Evolutionary conservation across 2,797 vertebrate genomes (phyloP), one percentile per base, ranked within the genome.

Genomic region (Mormyrus hasselquistii): DNA sequence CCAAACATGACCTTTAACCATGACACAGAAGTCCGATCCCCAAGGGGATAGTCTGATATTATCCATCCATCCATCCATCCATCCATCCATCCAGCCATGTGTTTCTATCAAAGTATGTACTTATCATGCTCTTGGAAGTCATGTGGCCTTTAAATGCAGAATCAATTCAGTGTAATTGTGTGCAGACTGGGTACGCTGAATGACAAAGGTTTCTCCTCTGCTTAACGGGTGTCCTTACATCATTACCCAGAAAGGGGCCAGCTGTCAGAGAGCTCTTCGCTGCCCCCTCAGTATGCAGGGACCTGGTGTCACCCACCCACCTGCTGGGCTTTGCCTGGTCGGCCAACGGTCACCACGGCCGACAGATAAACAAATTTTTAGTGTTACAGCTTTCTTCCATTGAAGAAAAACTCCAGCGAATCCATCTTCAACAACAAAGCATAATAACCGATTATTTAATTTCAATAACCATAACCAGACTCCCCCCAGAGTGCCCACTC

Each of bases 121-220:
- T 90, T 90, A 47, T 88, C 94, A 92, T 92, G 90, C 90, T 91
- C 90, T 92, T 91, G 89, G 92, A 92, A 91, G 90, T 91, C 94
- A 94, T 90, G 95, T 93, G 93, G 91, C 91, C 92, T 91, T 90
- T 89, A 91, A 91, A 93, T 92, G 91, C 91, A 92, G 92, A 92
- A 94, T 95, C 93, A 93, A 94, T 95, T 93, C 91, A 92, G 91
- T 92, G 92, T 94, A 95, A 94, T 94, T 93, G 94, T 91, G 91
- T 91, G 90, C 92, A 92, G 91, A 86, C 88, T 82, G 87, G 87
- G 69, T 0, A 55, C 44, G n/a, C 91, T 53, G 91, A 89, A 90
- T 91, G 91, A 93, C 90, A 90, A 86, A 93, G 90, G 91, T 90
- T 92, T 38, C 90, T 88, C 90, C 87, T 16, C 86, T 90, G 92